Base-by-base conservation (phyloP, 1,140 invertebrate species). In the Hetaerina americana region DNA sequence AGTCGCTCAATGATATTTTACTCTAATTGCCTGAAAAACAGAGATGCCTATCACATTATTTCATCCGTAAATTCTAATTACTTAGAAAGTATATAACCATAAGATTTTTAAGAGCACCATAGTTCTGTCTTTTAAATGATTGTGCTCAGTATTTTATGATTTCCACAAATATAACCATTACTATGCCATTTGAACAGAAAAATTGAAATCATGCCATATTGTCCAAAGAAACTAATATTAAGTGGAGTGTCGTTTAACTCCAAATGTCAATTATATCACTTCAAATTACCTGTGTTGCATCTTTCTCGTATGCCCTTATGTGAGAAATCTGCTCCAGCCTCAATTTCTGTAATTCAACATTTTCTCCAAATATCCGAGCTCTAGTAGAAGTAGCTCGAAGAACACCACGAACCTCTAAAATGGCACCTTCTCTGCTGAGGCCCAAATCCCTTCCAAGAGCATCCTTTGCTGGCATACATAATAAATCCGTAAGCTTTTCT, bases 381-480 rank as follows among this genome's bases (percentile, higher is more conserved):
- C 89, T 77, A 6, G 86, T 86, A 49, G 83, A 84, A 5, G 87
- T 88, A 70, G 87, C 82, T 77, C 86, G 88, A 73, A 92, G 79
- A 72, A 89, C 86, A 74, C 89, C 87, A 71, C 86, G 83, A 49
- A 92, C 84, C 76, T 91, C 89, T 28, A 86, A 82, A 26, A 91
- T 90, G 75, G 92, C 89, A 76, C 84, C 83, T 27, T 84, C 85
- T 74, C 91, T 92, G 82, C 92, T 87, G 6, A 91, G 85, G 18
- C 84, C 81, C 75, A 92, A 84, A 78, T 92, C 90, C 73, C 89
- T 84, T 25, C 90, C 89, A 70, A 90, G 81, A 0, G 90, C 89
- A 80, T 92, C 90, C 80, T 92, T 92, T 66, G 92, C 86, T 10
- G 90, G 90, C 83, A 92, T 87, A 6, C 90, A 89, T 69, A 93